Conservation (phyloP, 2,797 vertebrate genomes). For the Australoheros facetus region DNA sequence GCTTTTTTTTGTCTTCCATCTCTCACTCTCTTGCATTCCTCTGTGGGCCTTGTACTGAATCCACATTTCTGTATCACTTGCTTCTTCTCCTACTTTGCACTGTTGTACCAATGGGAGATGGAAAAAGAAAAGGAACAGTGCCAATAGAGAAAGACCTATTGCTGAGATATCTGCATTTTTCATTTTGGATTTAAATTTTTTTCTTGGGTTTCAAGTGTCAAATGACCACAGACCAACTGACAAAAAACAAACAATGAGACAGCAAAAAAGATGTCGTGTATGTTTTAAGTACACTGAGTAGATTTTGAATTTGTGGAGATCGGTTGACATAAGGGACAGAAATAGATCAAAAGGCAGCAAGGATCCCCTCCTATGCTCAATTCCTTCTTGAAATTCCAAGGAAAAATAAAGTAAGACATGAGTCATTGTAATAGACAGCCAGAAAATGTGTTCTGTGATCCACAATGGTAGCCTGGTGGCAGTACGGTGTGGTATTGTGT, state of each 20-base stretch:
- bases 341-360: slow-evolving; percentile 56
- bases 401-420: slow-evolving; percentile 65
- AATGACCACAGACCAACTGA: slow-evolving; percentile 45
- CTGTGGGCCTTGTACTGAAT: slow-evolving; percentile 62
- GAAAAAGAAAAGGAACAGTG: slow-evolving; percentile 9
- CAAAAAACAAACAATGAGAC: slow-evolving; percentile 4
- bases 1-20: slow-evolving; percentile 69
- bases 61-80: slow-evolving; percentile 61
- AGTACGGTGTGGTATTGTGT: slow-evolving; percentile 35
- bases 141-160: background rate
- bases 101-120: slow-evolving; percentile 30
- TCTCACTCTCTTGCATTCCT: slow-evolving; percentile 64
- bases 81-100: slow-evolving; percentile 65
- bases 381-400: slow-evolving; percentile 65
- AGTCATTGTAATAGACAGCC: slow-evolving; percentile 68
- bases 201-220: background rate
- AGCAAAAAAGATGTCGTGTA: background rate
- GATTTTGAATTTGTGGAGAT: slow-evolving; percentile 44
- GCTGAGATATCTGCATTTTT: background rate
- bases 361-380: slow-evolving; percentile 37
- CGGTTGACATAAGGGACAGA: slow-evolving; percentile 48
- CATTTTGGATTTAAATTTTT: background rate
- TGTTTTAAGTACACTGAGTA: slow-evolving; percentile 42
- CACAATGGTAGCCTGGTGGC: slow-evolving; percentile 52
- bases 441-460: slow-evolving; percentile 65